Conservation (phyloP, 2,797 vertebrate genomes). For the Rallus crepitans region DNA sequence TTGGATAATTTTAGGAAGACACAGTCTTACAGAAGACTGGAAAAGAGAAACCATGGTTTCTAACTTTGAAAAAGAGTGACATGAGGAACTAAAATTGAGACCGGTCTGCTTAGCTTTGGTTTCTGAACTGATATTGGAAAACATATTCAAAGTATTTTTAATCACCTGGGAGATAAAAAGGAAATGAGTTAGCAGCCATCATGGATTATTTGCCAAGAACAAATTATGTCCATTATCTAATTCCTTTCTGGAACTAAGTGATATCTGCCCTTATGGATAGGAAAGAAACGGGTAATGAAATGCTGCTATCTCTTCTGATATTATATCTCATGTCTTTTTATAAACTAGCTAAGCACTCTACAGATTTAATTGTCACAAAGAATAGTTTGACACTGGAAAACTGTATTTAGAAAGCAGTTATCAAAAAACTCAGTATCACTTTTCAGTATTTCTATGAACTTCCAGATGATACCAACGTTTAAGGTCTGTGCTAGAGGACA, state of each 20-base stretch:
- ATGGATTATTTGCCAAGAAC: background rate
- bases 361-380: background rate
- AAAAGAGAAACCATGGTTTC: background rate
- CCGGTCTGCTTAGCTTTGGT: background rate
- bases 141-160: background rate
- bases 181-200: background rate
- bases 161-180: background rate
- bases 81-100: background rate
- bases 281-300: background rate
- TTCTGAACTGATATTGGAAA: background rate
- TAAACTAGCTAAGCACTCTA: background rate
- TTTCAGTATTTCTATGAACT: slow-evolving; percentile 10
- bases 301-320: background rate
- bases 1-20: background rate
- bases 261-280: background rate
- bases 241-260: slow-evolving; percentile 7
- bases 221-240: background rate
- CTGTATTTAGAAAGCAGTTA: slow-evolving; percentile 33
- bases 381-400: background rate
- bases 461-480: background rate
- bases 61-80: background rate
- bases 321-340: background rate
- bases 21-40: background rate
- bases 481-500: background rate
- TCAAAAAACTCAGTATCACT: slow-evolving; percentile 3